A percentile compares a stretch with the other conserved stretches of the same genome.
phyloP scores from a whole-genome alignment of 1,140 invertebrate genomes.

The Drosophila biarmipes region DNA sequence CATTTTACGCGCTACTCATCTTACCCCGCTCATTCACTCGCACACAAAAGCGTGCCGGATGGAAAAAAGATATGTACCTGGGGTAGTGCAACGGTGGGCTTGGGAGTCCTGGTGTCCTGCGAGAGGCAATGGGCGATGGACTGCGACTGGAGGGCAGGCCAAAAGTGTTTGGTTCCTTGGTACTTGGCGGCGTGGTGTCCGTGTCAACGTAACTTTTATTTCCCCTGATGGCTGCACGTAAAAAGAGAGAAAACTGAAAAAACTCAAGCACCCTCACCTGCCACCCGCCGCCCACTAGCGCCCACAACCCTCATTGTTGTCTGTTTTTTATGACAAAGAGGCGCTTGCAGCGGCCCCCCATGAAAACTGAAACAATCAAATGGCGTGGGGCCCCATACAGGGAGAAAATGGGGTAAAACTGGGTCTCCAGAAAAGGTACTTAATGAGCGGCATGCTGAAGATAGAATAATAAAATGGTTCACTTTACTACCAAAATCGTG shows the following conservation, averaged over 20 bases:
- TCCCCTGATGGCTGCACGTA: constrained; percentile 61
- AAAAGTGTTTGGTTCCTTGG: constrained; percentile 66
- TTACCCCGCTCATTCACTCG: constrained; percentile 41
- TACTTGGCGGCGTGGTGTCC: constrained; percentile 68
- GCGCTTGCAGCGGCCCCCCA: constrained; percentile 35
- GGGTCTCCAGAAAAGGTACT: background rate
- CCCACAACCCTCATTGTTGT: constrained; percentile 62
- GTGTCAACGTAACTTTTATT: constrained; percentile 82
- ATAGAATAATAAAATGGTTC: background rate
- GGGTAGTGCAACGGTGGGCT: constrained; percentile 16
- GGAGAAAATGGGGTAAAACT: background rate
- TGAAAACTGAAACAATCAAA: constrained; percentile 72
- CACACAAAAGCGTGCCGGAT: constrained; percentile 27
- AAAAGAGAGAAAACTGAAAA: constrained; percentile 34
- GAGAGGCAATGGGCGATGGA: constrained; percentile 44
- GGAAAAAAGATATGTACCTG: constrained; percentile 24
- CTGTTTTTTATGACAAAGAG: constrained; percentile 72
- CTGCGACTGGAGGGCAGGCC: constrained; percentile 52
- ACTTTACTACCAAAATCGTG: background rate
- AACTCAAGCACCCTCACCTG: constrained; percentile 37
- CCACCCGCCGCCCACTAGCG: constrained; percentile 11
- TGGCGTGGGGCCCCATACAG: constrained; percentile 45
- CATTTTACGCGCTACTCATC: constrained; percentile 64
- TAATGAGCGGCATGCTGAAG: background rate
- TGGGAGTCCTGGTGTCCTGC: constrained; percentile 1